Evolutionary conservation across 2,888 invertebrate genomes (phyloP), one percentile per base, ranked within the genome.

Genomic region (Masnerella sp.): DNA sequence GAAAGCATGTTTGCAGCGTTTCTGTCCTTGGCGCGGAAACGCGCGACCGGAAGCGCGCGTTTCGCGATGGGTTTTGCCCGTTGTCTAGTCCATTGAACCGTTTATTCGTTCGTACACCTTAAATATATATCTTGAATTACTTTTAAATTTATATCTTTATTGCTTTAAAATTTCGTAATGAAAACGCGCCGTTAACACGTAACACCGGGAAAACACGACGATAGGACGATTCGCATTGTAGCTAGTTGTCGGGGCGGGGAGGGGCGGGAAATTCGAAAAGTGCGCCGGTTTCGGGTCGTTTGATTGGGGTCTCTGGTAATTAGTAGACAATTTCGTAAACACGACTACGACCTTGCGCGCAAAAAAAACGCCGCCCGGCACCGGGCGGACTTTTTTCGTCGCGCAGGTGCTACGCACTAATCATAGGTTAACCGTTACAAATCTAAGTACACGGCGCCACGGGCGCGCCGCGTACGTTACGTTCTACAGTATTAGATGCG

Each of bases 151-250:
- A 82, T 82, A 62, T 61, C 81, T 80, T 85, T 86, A 87, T 87
- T 85, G 87, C 85, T 87, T 87, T 85, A 79, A 84, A 85, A 86
- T 86, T 86, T 82, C 85, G 81, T 85, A 84, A 84, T 79, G 79
- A 82, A 81, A 81, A 82, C 80, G 78, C 79, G 78, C 76, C 76
- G 32, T 74, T 67, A 74, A 70, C 74, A 74, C 74, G 74, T 62
- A 74, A 74, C 74, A 74, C 62, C 52, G 65, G 74, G 74, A 69
- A 68, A 74, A 74, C 64, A 67, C 68, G 68, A 74, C 62, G 74
- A 74, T 69, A 74, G 74, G 74, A 74, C 64, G 68, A 74, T 64
- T 74, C 59, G 74, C 64, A 59, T 69, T 74, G 45, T 47, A 65
- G 45, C 45, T 69, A 52, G 34, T 7, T 15, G 54, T 40, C 2